Base-by-base conservation (phyloP, 2,888 invertebrate species). In the Rhabditoides inermis region DNA sequence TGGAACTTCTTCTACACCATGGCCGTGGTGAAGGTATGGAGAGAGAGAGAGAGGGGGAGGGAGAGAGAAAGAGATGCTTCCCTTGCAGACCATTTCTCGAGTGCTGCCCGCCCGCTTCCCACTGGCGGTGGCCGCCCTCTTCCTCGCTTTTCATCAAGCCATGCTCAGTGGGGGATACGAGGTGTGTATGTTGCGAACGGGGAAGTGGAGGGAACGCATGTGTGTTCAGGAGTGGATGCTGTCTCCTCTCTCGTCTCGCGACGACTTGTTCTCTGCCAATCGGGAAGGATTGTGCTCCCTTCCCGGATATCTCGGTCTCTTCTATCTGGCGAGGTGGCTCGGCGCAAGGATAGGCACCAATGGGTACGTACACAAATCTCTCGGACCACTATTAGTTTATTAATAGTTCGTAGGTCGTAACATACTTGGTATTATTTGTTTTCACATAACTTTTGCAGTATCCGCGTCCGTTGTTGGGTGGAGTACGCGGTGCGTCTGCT, bases 1-100 rank as follows among this genome's bases (percentile, higher is more conserved):
- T 91, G 94, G 88, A 98, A 99, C 79, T 99, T 99, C 77, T 98
- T 95, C 78, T 85, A 91, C 63, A 94, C 92, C 0, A 79, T 99
- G 52, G 90, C 88, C 2, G 79, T 85, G 37, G 85, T 89, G 20
- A 90, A 88, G 76, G 81, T 81, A 65, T 62, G 45, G 27, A 12
- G n/a, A n/a, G 39, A 32, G 47, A 35, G 59, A 56, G 4, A 40
- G 53, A 30, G 35, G 7, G n/a, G 4, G 23, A n/a, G 45, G 7
- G n/a, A 48, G 22, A 10, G 5, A n/a, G 1, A 25, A 28, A 20
- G 18, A 32, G 18, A 39, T 15, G 2, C 18, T 18, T 23, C 42
- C n/a, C 25, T 51, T 51, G 25, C 30, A n/a, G 18, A 15, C 30
- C 30, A 27, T 48, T 22, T 23, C 12, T 18, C n/a, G 49, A 15